phyloP scores from a whole-genome alignment of 2,888 invertebrate species.

The Noctuana brunneofusca region DNA sequence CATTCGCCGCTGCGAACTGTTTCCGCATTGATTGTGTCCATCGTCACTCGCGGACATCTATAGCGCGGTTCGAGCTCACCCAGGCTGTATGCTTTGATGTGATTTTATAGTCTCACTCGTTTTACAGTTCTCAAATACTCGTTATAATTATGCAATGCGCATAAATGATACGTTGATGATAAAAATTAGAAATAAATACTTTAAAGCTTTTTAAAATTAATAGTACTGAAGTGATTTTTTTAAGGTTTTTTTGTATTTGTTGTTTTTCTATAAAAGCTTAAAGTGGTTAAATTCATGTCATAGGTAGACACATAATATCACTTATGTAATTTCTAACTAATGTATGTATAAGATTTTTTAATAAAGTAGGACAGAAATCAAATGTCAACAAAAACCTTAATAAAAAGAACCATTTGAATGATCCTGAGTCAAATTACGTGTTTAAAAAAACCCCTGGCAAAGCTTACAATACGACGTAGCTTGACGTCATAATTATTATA shows the following conservation, averaged over 20 bases:
- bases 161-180: too few relatives aligned
- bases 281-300: too few relatives aligned
- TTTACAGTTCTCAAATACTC: not conserved
- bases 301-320: too few relatives aligned
- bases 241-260: too few relatives aligned
- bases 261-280: too few relatives aligned
- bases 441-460: not conserved
- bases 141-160: too few relatives aligned
- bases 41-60: constrained; percentile 71
- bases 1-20: constrained; percentile 63
- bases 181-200: not conserved
- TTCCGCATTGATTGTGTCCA: constrained; percentile 77
- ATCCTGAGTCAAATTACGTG: not conserved
- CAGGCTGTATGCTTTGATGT: constrained; percentile 40
- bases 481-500: not conserved
- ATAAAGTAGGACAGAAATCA: not conserved
- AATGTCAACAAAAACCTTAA: not conserved
- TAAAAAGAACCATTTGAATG: not conserved
- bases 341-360: not conserved
- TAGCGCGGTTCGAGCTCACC: constrained; percentile 58
- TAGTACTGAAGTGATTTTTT: too few relatives aligned
- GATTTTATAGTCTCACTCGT: constrained; percentile 16
- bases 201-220: not conserved
- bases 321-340: not conserved
- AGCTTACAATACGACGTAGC: not conserved